These are phyloP conservation scores for Notolabrus celidotus DNA, from an alignment of 2,797 vertebrate species.

Conservation along the genomic window DNA sequence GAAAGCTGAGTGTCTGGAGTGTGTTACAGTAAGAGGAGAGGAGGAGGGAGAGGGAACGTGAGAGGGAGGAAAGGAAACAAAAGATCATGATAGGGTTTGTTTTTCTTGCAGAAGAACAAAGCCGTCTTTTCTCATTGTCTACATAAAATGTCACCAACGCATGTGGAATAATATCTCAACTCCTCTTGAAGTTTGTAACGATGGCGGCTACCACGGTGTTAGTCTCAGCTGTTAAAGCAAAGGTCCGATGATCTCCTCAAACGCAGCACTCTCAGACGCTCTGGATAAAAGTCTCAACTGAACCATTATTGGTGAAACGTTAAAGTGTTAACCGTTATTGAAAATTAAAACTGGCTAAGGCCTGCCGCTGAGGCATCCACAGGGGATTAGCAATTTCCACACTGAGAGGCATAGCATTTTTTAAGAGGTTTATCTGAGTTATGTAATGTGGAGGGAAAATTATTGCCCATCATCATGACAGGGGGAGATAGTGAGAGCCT, in stretches of 20 bases:
- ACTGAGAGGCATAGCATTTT: slow-evolving; percentile 50
- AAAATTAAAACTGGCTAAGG: slow-evolving; percentile 51
- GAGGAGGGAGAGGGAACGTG: no score
- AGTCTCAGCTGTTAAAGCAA: slow-evolving; percentile 10
- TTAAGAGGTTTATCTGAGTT: slow-evolving; percentile 65
- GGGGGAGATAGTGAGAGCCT: slow-evolving; percentile 26
- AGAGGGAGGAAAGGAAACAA: neutral
- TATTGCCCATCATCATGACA: slow-evolving; percentile 56
- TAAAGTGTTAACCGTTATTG: slow-evolving; percentile 50
- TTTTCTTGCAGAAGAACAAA: slow-evolving; percentile 18
- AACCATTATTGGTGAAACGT: slow-evolving; percentile 16
- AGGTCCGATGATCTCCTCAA: slow-evolving; percentile 5
- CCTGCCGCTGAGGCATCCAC: slow-evolving; percentile 22
- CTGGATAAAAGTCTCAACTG: slow-evolving; percentile 10
- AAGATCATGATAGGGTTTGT: slow-evolving; percentile 4
- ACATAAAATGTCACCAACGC: slow-evolving; percentile 12
- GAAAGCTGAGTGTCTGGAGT: neutral
- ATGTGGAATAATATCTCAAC: neutral
- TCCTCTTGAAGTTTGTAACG: slow-evolving; percentile 34
- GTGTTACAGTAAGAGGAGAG: neutral
- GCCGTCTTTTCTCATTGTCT: neutral
- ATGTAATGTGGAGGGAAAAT: slow-evolving; percentile 53
- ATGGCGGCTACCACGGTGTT: slow-evolving; percentile 26
- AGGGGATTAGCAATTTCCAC: slow-evolving; percentile 47
- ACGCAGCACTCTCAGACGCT: neutral